Conservation (phyloP, 2,797 vertebrate species). For the Artibeus lituratus region DNA sequence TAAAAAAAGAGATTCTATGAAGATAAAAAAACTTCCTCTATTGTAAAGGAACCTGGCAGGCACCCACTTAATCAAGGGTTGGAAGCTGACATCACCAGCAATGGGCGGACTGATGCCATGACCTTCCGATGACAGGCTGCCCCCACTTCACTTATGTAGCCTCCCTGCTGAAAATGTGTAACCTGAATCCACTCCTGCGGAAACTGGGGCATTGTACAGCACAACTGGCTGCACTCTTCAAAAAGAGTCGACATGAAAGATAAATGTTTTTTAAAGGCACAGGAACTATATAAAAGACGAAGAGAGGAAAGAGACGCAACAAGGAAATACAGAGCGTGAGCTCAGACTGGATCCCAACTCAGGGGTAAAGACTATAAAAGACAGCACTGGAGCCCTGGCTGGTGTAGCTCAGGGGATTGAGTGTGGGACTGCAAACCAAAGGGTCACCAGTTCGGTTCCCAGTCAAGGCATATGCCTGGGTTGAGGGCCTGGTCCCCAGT, state of each 20-base stretch:
- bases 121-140: neutral
- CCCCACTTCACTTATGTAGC: neutral
- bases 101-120: fast-evolving
- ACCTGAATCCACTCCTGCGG: neutral
- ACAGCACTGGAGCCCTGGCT: neutral
- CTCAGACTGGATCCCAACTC: neutral
- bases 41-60: neutral
- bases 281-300: neutral
- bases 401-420: too few species aligned
- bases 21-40: neutral
- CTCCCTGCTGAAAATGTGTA: neutral
- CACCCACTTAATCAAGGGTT: too few species aligned
- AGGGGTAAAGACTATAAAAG: neutral
- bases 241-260: slow-evolving; percentile 28
- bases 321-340: neutral
- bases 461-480: too few species aligned
- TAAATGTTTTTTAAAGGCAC: neutral
- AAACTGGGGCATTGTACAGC: neutral
- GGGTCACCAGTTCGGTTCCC: too few species aligned
- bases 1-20: neutral
- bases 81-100: neutral
- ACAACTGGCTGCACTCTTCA: neutral
- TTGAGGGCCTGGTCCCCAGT: too few species aligned
- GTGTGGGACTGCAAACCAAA: too few species aligned
- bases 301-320: neutral